Base-by-base conservation (phyloP, 2,888 invertebrate genomes). In the Zygaena filipendulae region DNA sequence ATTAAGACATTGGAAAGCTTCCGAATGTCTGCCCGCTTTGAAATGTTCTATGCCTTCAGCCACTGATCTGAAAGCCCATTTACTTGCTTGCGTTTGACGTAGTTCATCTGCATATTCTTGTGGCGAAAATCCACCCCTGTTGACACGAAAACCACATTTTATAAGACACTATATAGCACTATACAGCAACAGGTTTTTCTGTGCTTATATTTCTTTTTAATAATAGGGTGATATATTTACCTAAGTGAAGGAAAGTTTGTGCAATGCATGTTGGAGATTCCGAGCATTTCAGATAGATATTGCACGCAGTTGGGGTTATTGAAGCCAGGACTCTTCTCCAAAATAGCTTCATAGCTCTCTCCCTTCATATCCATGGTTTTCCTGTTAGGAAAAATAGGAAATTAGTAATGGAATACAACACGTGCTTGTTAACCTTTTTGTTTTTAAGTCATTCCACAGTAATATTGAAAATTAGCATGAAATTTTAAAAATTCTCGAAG, bases 11-110 rank as follows among this genome's bases (percentile, higher is more conserved):
- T 95, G 95, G 72, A 96, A 93, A 19, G 97, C 97, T 80, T 97
- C 97, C 0, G 92, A 89, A 64, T 94, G 94, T 47, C 92, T 86
- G 23, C 95, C 95, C 23, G 90, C 88, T 72, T 97, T 97, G 75
- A 96, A 96, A 74, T 92, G 91, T 55, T 92, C 91, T 49, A 97
- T 95, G 12, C 97, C 97, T 67, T 95, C 93, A n/a, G 95, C 93
- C 12, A 97, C 96, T 56, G 89, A 90, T 34, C 92, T 87, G 69
- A 94, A 93, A 2, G 95, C 95, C 93, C 94, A 94, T 67, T 93
- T 93, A 61, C 91, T 91, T 25, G 95, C 94, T 74, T 97, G 96
- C 8, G 88, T 85, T 69, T 93, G 92, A 34, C 95, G 87, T 44
- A 97, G 79, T 62, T 92, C 91, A 46, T 84, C 84, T 20, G 93